These are phyloP conservation scores for Platynereis dumerilii DNA, from an alignment of 2,888 invertebrate genomes.

Conservation along the genomic window DNA sequence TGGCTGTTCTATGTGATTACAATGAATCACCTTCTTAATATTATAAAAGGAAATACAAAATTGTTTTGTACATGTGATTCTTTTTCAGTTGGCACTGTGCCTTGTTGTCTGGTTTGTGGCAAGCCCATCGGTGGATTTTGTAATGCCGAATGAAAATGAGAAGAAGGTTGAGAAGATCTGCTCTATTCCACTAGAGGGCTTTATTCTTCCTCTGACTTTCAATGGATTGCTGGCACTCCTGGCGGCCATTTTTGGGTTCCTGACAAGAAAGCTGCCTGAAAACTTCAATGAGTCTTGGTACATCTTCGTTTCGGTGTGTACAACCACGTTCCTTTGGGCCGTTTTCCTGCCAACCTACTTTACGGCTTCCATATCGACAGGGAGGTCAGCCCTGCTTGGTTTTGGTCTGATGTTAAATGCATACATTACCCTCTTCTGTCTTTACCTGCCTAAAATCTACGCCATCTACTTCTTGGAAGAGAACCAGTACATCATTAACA, in stretches of 20 bases:
- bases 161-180: conserved; percentile 45
- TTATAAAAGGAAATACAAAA: no score
- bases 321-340: conserved; percentile 33
- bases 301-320: conserved; percentile 34
- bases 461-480: conserved; percentile 28
- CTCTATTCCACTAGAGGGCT: conserved; percentile 40
- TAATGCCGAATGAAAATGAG: conserved; percentile 41
- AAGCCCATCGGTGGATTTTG: neutral
- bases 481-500: conserved; percentile 6
- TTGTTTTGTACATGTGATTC: no score
- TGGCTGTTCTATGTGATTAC: no score
- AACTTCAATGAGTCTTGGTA: conserved; percentile 38
- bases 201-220: conserved; percentile 42
- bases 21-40: no score
- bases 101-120: no score
- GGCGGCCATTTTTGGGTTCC: conserved; percentile 30
- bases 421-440: conserved; percentile 28
- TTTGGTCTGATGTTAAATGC: conserved; percentile 31
- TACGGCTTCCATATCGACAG: conserved; percentile 26
- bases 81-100: no score
- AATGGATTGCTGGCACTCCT: conserved; percentile 27
- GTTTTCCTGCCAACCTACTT: conserved; percentile 35
- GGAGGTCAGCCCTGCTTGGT: conserved; percentile 26
- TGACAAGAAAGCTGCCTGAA: conserved; percentile 33
- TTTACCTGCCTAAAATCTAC: conserved; percentile 31